Evolutionary conservation across 1,140 invertebrate species (phyloP).

Genomic region (Diorhabda elongata): DNA sequence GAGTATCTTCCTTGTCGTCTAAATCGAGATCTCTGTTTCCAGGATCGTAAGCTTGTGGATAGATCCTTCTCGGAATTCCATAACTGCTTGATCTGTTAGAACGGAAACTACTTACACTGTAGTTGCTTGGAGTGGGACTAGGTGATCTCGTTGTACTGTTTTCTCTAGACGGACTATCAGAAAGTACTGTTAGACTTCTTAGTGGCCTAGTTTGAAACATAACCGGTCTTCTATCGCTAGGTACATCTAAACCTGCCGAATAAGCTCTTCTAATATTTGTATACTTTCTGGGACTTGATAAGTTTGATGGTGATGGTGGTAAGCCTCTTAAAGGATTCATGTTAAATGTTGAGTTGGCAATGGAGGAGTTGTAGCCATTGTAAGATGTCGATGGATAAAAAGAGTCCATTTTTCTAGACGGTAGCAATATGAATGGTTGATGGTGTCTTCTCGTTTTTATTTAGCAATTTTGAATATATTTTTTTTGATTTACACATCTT

Average conservation of each 20-base stretch:
- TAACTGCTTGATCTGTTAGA: constrained; percentile 17
- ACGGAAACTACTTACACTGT: constrained; percentile 8
- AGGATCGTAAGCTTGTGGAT: constrained; percentile 56
- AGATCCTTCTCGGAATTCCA: constrained; percentile 56
- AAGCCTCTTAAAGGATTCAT: background rate
- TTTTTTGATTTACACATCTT: too few relatives aligned
- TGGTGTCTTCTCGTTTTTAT: too few relatives aligned
- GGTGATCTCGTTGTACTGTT: constrained; percentile 24
- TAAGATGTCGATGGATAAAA: background rate
- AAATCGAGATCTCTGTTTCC: constrained; percentile 53
- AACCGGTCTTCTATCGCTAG: constrained; percentile 21
- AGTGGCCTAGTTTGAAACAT: constrained; percentile 35
- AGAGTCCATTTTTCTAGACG: too few relatives aligned
- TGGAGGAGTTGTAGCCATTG: constrained; percentile 11
- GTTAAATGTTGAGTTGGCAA: constrained; percentile 4
- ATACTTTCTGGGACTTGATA: constrained; percentile 12
- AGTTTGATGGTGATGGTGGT: background rate
- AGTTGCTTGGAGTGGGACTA: constrained; percentile 45
- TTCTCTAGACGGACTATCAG: constrained; percentile 19
- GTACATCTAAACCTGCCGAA: constrained; percentile 19
- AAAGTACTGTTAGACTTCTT: constrained; percentile 29
- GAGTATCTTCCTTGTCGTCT: constrained; percentile 62
- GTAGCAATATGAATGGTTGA: too few relatives aligned
- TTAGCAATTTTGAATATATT: too few relatives aligned
- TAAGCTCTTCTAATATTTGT: constrained; percentile 13